Percentiles rank a stretch among this genome's conserved stretches.
These are phyloP conservation scores for Lepidothrix coronata DNA, from an alignment of 2,113 vertebrate species.

Conservation along the genomic window DNA sequence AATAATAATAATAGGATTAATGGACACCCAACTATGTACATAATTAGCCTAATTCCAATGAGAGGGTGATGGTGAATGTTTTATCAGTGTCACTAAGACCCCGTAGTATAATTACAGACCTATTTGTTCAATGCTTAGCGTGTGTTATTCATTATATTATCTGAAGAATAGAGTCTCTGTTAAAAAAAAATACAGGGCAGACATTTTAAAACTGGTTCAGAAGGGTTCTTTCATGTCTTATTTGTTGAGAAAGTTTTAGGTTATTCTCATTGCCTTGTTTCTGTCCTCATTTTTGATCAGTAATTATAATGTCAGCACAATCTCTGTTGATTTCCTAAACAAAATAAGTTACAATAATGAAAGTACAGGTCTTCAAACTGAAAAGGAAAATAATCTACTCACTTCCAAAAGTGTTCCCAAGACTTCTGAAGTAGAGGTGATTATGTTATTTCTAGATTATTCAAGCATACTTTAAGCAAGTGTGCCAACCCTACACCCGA, in stretches of 20 bases:
- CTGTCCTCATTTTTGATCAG: background rate
- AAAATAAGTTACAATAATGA: background rate
- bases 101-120: slow-evolving; percentile 57
- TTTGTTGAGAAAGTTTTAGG: background rate
- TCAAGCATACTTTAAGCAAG: background rate
- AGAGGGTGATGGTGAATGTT: slow-evolving; percentile 49
- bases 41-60: slow-evolving; percentile 63
- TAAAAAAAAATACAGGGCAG: slow-evolving; percentile 1
- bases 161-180: slow-evolving; percentile 34
- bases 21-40: slow-evolving; percentile 52
- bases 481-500: background rate
- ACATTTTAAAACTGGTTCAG: background rate
- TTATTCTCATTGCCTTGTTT: background rate
- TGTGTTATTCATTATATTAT: slow-evolving; percentile 57
- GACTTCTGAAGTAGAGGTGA: background rate
- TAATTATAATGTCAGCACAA: background rate
- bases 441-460: background rate
- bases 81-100: slow-evolving; percentile 67
- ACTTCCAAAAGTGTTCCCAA: background rate
- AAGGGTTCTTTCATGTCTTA: background rate
- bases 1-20: slow-evolving; percentile 68
- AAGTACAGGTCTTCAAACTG: background rate
- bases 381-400: background rate
- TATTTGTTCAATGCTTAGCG: slow-evolving; percentile 48
- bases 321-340: background rate